phyloP scores from a whole-genome alignment of 1,140 invertebrate species.

The Penaeus japonicus region DNA sequence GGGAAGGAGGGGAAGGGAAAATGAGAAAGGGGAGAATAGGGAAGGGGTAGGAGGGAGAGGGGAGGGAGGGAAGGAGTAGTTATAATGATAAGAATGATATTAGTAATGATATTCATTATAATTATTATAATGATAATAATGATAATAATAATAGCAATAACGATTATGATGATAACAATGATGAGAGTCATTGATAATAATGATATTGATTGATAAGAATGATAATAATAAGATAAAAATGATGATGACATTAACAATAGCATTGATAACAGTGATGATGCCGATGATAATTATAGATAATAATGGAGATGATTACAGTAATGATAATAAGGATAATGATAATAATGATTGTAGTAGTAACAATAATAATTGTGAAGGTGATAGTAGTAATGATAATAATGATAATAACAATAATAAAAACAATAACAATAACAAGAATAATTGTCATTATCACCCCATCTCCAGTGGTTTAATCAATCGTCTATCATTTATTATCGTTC shows the following conservation, averaged over 20 bases:
- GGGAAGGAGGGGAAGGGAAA: neutral
- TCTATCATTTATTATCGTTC: no score
- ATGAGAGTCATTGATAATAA: neutral
- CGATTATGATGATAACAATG: neutral
- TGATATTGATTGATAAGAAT: neutral
- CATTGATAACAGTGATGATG: neutral
- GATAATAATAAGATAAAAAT: neutral
- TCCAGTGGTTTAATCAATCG: no score
- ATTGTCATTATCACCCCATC: no score
- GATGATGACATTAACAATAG: neutral
- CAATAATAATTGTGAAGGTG: no score
- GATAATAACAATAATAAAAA: no score
- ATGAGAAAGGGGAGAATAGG: neutral
- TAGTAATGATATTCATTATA: neutral
- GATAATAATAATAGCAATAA: neutral
- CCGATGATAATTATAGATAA: neutral
- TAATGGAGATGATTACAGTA: no score
- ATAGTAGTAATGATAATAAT: no score
- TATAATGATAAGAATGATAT: neutral
- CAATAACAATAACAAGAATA: no score
- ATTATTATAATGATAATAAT: neutral
- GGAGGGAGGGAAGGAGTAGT: neutral
- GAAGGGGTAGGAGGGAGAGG: neutral
- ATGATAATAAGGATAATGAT: no score
- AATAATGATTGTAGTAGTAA: no score